These are phyloP conservation scores for Thyatira batis DNA, from an alignment of 2,888 invertebrate species.

Conservation along the genomic window DNA sequence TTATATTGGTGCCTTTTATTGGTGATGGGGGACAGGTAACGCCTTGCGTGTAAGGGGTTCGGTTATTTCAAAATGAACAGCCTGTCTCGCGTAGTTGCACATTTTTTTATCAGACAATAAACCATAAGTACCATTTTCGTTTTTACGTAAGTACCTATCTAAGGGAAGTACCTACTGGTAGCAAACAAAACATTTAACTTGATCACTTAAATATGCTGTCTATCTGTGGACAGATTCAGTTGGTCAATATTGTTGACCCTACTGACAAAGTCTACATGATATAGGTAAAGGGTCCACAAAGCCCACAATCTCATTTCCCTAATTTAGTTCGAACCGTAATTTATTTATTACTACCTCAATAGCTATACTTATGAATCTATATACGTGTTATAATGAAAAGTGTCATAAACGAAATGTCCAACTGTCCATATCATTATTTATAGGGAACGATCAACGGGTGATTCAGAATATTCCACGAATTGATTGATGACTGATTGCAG, in stretches of 20 bases:
- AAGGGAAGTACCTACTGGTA: too few relatives aligned
- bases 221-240: too few relatives aligned
- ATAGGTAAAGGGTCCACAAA: not conserved
- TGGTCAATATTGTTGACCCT: too few relatives aligned
- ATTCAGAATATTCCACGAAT: slow-evolving; percentile 19
- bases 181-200: too few relatives aligned
- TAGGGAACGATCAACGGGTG: slow-evolving; percentile 18
- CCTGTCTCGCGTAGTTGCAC: not conserved
- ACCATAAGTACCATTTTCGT: too few relatives aligned
- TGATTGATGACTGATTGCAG: slow-evolving; percentile 23
- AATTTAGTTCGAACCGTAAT: not conserved
- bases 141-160: too few relatives aligned
- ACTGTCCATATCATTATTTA: slow-evolving; percentile 13
- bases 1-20: slow-evolving; percentile 5
- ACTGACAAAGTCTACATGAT: too few relatives aligned
- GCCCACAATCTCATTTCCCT: not conserved
- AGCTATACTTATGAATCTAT: not conserved
- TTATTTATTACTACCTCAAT: not conserved
- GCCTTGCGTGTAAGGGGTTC: not conserved
- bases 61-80: not conserved
- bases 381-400: not conserved
- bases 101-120: too few relatives aligned
- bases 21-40: slow-evolving; percentile 6
- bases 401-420: slow-evolving; percentile 7
- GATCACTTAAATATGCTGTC: too few relatives aligned